These are phyloP conservation scores for Tragulus kanchil DNA, from an alignment of 2,113 vertebrate genomes.

Conservation along the genomic window DNA sequence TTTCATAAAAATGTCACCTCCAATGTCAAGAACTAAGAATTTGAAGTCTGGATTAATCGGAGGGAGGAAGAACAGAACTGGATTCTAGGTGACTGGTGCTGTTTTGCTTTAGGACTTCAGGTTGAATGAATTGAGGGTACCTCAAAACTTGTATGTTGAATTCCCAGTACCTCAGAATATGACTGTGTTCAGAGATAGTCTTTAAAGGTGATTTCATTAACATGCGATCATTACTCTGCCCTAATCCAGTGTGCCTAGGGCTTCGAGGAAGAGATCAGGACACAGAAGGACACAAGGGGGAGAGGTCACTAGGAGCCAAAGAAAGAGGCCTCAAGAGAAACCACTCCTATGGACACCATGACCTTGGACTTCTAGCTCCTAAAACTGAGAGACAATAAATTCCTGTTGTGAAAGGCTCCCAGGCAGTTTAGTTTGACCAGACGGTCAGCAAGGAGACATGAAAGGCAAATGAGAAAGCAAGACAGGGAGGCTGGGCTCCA, in stretches of 20 bases:
- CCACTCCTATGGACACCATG: background rate
- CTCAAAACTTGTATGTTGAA: accelerated
- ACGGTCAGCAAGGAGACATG: background rate
- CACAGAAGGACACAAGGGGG: background rate
- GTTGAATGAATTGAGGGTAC: too few relatives aligned
- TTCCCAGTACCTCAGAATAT: background rate
- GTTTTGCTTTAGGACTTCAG: too few relatives aligned
- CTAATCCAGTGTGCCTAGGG: background rate
- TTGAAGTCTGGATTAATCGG: background rate
- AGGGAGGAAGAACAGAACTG: background rate
- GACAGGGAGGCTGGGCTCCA: background rate
- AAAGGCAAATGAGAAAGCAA: background rate
- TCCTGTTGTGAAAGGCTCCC: background rate
- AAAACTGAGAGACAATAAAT: background rate
- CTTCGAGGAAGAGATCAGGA: background rate
- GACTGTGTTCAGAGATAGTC: background rate
- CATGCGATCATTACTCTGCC: background rate
- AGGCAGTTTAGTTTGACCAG: background rate
- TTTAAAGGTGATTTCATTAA: background rate
- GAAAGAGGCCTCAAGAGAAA: background rate
- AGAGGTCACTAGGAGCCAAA: background rate
- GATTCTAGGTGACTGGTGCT: background rate
- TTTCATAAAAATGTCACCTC: slow-evolving; percentile 1
- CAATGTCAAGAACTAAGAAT: background rate
- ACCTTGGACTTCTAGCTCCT: background rate